Evolutionary conservation across 2,888 invertebrate species (phyloP), one percentile per base, ranked within the genome.

Genomic region (Automeris io): DNA sequence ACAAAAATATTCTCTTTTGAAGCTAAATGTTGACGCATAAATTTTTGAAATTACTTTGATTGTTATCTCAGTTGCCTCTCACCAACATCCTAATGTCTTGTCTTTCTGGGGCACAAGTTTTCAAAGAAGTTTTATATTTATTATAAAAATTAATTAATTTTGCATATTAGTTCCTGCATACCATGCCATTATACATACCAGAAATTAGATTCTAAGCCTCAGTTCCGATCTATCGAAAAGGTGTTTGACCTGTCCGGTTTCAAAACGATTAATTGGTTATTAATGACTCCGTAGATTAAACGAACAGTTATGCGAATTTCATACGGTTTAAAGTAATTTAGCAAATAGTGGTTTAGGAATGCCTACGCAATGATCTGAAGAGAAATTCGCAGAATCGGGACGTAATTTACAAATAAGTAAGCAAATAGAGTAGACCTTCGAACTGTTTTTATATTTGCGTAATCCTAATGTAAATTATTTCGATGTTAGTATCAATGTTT

Each of bases 371-470:
- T 29, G 16, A 29, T 29, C 16, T 29, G 29, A n/a, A 13, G 29
- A 29, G 16, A 29, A 16, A 16, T 29, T 29, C 16, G 16, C 29
- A 16, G 29, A 29, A 29, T 8, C 16, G 16, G 13, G 29, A 29
- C 16, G 16, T 29, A 16, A 29, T 29, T 29, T 16, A 29, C 16
- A 24, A 24, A 1, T 2, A 11, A 24, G 6, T 24, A 29, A 29
- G n/a, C n/a, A n/a, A n/a, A n/a, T n/a, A n/a, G n/a, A n/a, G 29
- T 29, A 16, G 7, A 29, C 29, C 13, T 29, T 29, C 16, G 13
- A 29, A 29, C 16, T 29, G 16, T n/a, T 29, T 29, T 16, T 29
- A 29, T n/a, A n/a, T n/a, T n/a, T n/a, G n/a, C n/a, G n/a, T n/a
- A n/a, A n/a, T n/a, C n/a, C n/a, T n/a, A n/a, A n/a, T n/a, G n/a